phyloP scores from a whole-genome alignment of 53 echinoderm and acorn worm species.

The Hippasteria phrygiana region DNA sequence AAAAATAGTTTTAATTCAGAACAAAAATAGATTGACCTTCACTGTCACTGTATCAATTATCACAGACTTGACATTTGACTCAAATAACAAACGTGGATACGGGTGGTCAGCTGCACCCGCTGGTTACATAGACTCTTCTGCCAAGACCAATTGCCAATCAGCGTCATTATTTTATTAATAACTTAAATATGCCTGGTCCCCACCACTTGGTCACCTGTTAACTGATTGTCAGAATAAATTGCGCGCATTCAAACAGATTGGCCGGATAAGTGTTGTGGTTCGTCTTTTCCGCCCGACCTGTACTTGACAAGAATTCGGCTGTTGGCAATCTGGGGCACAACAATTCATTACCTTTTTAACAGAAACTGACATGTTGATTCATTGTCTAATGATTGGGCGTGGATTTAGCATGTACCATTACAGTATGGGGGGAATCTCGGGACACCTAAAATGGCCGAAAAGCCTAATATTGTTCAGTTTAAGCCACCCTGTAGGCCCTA shows the following conservation, averaged over 20 bases:
- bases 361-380: background rate
- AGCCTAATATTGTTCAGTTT: no score
- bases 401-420: background rate
- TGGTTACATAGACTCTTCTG: background rate
- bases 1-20: no score
- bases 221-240: background rate
- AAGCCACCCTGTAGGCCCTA: no score
- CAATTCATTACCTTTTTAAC: background rate
- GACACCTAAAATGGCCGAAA: no score
- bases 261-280: background rate
- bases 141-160: background rate
- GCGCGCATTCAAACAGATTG: background rate
- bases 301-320: background rate
- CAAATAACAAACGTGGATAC: background rate
- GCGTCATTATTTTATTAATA: background rate
- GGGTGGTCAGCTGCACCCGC: background rate
- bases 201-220: background rate
- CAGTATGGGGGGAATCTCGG: no score
- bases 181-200: background rate
- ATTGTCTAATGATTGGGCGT: background rate
- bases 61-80: background rate
- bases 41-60: background rate
- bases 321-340: background rate
- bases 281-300: background rate
- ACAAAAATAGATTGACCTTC: constrained; percentile 7